Conservation (phyloP, 2,113 vertebrate species). For the Scomber japonicus region DNA sequence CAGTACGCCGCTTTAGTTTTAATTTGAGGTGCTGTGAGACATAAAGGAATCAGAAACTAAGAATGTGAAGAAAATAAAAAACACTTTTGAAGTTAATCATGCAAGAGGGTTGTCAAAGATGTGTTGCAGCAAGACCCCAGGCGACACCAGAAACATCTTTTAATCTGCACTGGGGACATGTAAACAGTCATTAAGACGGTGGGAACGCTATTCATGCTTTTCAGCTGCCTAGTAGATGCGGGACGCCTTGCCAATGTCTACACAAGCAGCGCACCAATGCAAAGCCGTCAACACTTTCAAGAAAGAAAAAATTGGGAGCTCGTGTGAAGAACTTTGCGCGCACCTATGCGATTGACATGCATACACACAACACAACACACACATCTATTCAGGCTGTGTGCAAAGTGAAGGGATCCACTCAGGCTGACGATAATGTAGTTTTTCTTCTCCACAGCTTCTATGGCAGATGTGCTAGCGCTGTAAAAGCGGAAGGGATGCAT, state of each 20-base stretch:
- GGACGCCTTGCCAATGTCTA: constrained; percentile 70
- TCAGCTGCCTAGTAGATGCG: constrained; percentile 69
- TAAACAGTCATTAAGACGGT: constrained; percentile 80
- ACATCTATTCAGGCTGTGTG: constrained; percentile 70
- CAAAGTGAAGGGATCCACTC: constrained; percentile 70
- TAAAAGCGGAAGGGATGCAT: constrained; percentile 75
- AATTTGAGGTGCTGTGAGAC: constrained; percentile 11
- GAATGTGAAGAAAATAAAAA: constrained; percentile 29
- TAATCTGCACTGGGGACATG: constrained; percentile 69
- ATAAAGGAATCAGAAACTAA: constrained; percentile 37
- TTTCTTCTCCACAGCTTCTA: constrained; percentile 72
- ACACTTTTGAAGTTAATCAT: constrained; percentile 61
- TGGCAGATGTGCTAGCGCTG: constrained; percentile 78
- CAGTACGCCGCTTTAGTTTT: neutral
- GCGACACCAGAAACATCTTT: constrained; percentile 71
- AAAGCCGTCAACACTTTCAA: constrained; percentile 61
- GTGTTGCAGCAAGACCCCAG: constrained; percentile 62
- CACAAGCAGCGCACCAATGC: constrained; percentile 62
- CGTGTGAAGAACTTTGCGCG: constrained; percentile 58
- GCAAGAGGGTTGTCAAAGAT: constrained; percentile 59
- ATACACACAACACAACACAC: constrained; percentile 64
- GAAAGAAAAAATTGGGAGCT: constrained; percentile 49
- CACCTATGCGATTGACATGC: constrained; percentile 61
- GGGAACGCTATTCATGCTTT: constrained; percentile 67
- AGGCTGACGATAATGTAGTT: constrained; percentile 75